Evolutionary conservation across 1,140 invertebrate genomes (phyloP).

Genomic region (Anastatus disparis): DNA sequence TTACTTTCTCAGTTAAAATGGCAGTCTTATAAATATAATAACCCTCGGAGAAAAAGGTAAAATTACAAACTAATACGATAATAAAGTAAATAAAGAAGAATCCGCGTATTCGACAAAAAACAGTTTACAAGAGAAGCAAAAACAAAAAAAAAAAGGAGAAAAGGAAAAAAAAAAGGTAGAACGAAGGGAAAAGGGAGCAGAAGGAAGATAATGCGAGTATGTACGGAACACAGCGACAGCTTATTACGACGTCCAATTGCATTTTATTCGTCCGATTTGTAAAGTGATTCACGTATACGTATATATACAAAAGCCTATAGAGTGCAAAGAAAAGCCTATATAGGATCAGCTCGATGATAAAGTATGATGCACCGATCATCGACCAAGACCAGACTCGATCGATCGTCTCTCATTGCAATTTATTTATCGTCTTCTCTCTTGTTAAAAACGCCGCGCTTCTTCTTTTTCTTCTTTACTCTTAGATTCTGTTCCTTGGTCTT

Average conservation of each 20-base stretch:
- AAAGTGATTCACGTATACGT: slow-evolving; percentile 6
- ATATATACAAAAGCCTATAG: not conserved
- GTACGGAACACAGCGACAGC: slow-evolving; percentile 34
- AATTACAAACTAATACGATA: too few relatives aligned
- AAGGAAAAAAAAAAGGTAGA: not conserved
- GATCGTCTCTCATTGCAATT: slow-evolving; percentile 6
- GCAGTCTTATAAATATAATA: too few relatives aligned
- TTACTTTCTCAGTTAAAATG: too few relatives aligned
- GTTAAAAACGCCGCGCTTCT: slow-evolving; percentile 6
- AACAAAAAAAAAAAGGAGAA: not conserved
- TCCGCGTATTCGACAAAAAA: too few relatives aligned
- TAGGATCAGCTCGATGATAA: slow-evolving; percentile 18
- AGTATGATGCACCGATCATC: slow-evolving; percentile 29
- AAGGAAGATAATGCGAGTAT: not conserved
- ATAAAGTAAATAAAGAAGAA: too few relatives aligned
- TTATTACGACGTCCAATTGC: slow-evolving; percentile 43
- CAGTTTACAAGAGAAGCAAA: too few relatives aligned
- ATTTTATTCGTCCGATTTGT: slow-evolving; percentile 31
- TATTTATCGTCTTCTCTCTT: slow-evolving; percentile 30
- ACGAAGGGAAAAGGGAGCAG: not conserved
- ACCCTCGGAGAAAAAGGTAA: too few relatives aligned
- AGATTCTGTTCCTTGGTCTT: not conserved
- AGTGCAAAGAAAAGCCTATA: too few relatives aligned
- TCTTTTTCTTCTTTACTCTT: not conserved
- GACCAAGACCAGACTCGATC: not conserved